A percentile compares a stretch with the other conserved stretches of the same genome.
These are phyloP conservation scores for Abrostola triplasia DNA, from an alignment of 2,888 invertebrate genomes.

Conservation along the genomic window DNA sequence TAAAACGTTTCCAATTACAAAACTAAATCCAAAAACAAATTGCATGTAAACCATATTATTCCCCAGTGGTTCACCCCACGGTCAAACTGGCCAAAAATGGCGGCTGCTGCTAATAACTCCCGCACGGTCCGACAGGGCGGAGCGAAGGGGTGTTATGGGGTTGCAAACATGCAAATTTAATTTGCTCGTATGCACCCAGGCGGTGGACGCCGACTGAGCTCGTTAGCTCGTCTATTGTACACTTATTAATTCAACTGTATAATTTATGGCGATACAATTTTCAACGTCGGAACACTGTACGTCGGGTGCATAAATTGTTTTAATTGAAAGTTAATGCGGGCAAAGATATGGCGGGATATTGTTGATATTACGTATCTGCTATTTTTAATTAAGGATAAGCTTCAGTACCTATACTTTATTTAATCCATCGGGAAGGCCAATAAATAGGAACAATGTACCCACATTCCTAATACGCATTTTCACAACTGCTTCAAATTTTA, in stretches of 20 bases:
- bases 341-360: slow-evolving; percentile 41
- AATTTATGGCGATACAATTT: slow-evolving; percentile 78
- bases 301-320: slow-evolving; percentile 79
- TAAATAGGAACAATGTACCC: slow-evolving; percentile 29
- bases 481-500: background rate
- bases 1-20: slow-evolving; percentile 60
- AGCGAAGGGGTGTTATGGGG: slow-evolving; percentile 73
- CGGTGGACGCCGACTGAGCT: slow-evolving; percentile 75
- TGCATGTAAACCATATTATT: slow-evolving; percentile 64
- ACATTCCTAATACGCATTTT: slow-evolving; percentile 7
- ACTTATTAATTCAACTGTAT: slow-evolving; percentile 84
- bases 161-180: slow-evolving; percentile 86
- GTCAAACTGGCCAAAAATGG: slow-evolving; percentile 72
- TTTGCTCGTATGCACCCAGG: slow-evolving; percentile 77
- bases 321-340: slow-evolving; percentile 87
- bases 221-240: slow-evolving; percentile 80
- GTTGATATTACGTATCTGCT: slow-evolving; percentile 23
- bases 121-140: slow-evolving; percentile 61
- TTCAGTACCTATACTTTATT: slow-evolving; percentile 7
- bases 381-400: slow-evolving; percentile 38
- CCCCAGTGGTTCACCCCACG: slow-evolving; percentile 59
- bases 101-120: slow-evolving; percentile 66
- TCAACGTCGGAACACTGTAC: slow-evolving; percentile 61
- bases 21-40: slow-evolving; percentile 66
- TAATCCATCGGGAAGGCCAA: background rate